Evolutionary conservation across 1,140 invertebrate genomes (phyloP).

Genomic region (Cephus cinctus): DNA sequence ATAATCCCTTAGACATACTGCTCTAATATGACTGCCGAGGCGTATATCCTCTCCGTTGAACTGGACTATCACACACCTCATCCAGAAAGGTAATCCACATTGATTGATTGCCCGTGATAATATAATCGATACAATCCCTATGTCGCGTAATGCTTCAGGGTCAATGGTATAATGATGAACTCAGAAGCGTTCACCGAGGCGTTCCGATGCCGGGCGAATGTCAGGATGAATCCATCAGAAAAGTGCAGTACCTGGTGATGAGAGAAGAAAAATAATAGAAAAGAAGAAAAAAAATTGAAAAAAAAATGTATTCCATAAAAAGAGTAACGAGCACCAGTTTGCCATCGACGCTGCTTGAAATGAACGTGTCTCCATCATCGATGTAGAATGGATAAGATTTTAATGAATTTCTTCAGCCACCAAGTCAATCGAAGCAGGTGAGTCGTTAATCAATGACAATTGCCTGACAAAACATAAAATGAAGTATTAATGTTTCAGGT

Average conservation of each 20-base stretch:
- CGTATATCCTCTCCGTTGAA: constrained; percentile 59
- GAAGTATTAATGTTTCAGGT: too few species aligned
- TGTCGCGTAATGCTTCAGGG: too few species aligned
- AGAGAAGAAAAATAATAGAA: background rate
- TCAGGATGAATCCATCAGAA: constrained; percentile 68
- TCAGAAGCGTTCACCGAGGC: constrained; percentile 66
- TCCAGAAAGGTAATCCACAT: constrained; percentile 58
- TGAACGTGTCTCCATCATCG: too few species aligned
- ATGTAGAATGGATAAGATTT: too few species aligned
- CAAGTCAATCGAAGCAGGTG: too few species aligned
- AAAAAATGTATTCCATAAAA: constrained; percentile 8
- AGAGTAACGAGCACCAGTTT: too few species aligned
- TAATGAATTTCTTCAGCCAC: too few species aligned
- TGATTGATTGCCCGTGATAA: too few species aligned
- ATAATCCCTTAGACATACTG: constrained; percentile 51
- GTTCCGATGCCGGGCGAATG: constrained; percentile 65
- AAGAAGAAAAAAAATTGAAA: constrained; percentile 4
- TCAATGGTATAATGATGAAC: constrained; percentile 64
- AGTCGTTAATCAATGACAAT: too few species aligned
- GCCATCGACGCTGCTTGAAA: too few species aligned
- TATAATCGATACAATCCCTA: too few species aligned
- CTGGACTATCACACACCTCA: constrained; percentile 61
- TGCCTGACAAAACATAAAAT: too few species aligned
- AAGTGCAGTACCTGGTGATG: constrained; percentile 74
- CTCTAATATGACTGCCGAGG: constrained; percentile 57